These are phyloP conservation scores for Nymphalis c-album DNA, from an alignment of 2,888 invertebrate genomes.

Conservation along the genomic window DNA sequence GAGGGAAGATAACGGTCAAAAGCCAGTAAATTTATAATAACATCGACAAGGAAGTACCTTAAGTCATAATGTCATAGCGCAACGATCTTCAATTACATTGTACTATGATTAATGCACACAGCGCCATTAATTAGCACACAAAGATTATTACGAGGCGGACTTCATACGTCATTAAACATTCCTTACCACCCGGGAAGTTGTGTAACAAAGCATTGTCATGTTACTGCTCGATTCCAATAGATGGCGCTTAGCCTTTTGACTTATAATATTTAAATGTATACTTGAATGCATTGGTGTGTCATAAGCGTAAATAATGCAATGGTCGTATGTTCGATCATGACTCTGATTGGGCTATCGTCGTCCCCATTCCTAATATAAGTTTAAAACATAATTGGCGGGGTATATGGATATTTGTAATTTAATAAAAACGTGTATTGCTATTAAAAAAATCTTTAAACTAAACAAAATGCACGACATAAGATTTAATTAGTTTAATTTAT, in stretches of 20 bases:
- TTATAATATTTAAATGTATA: neutral
- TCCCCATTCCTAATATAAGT: no score
- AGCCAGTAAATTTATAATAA: neutral
- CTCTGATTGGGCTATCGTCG: no score
- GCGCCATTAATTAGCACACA: conserved; percentile 8
- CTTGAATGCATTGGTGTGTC: no score
- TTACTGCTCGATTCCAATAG: neutral
- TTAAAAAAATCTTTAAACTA: no score
- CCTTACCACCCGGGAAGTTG: neutral
- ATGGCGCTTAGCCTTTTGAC: neutral
- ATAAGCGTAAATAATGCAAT: no score
- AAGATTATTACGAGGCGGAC: neutral
- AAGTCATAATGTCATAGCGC: conserved; percentile 1
- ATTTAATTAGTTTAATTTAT: no score
- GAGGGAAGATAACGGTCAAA: no score
- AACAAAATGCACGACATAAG: no score
- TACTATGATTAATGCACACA: neutral
- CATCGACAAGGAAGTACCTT: neutral
- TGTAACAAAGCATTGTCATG: neutral
- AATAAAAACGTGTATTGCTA: no score
- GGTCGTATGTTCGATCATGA: no score
- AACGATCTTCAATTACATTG: neutral
- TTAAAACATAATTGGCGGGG: no score
- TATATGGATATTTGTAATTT: no score
- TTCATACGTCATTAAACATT: neutral